Base-by-base conservation (phyloP, 1,140 invertebrate species). In the Lepidurus couesii region DNA sequence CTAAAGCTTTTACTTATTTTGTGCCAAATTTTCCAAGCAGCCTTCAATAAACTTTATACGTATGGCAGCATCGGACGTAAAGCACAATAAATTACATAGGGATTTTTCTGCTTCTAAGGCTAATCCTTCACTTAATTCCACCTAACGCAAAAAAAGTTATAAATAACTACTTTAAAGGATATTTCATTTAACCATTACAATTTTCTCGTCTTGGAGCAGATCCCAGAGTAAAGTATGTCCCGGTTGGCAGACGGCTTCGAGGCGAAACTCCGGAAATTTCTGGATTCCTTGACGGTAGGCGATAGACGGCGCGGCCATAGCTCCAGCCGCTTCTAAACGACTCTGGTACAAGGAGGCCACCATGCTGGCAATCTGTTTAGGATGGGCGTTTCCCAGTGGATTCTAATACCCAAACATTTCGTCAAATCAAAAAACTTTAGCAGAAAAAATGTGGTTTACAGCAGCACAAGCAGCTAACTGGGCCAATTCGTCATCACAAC, bases 41-140 rank as follows among this genome's bases (percentile, higher is more conserved):
- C 94, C 95, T 86, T 97, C 95, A 82, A 98, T 97, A 82, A 98
- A 97, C 86, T 96, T 96, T 83, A 95, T 95, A 44, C 93, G 88
- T 76, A 97, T 95, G 74, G 91, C 87, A 80, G 93, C 91, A 82
- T 96, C 93, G 45, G 93, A 93, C 83, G 93, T 95, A 82, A 93
- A 96, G 83, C 95, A 97, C 1, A 98, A 87, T 2, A 97, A 85
- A 82, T 93, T 94, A 81, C 92, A 94, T 0, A 97, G 85, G 1
- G 93, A 93, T 83, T 97, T 97, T 84, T 97, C 95, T 9, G 95
- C 95, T 86, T 97, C 95, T 6, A 92, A 82, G 0, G 93, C 94
- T 43, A 97, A 85, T 9, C 94, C 94, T 86, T 97, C 95, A 0
- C 93, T 92, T 0, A 98, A 84, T 83, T 93, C 90, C 79, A 89